A percentile compares a stretch with the other conserved stretches of the same genome.
Evolutionary conservation across 1,140 invertebrate genomes (phyloP).

Genomic region (Nomia melanderi): DNA sequence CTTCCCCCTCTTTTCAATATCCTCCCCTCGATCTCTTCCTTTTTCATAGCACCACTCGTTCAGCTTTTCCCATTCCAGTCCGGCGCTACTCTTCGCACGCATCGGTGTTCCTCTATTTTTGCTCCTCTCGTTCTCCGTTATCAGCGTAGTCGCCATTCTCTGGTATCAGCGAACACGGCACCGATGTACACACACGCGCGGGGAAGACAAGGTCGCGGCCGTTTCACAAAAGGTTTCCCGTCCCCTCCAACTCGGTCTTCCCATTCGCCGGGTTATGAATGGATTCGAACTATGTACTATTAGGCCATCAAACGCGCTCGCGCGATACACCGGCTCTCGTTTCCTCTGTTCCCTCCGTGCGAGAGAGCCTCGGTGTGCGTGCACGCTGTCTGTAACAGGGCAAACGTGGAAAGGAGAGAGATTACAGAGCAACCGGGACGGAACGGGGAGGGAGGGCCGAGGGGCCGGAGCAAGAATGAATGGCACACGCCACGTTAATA

Average conservation of each 20-base stretch:
- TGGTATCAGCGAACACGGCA: background rate
- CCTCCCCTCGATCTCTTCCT: background rate
- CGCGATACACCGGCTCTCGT: conserved; percentile 40
- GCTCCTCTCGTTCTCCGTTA: background rate
- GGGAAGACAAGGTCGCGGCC: conserved; percentile 14
- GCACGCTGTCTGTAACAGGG: conserved; percentile 34
- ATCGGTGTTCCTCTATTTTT: no score
- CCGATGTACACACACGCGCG: background rate
- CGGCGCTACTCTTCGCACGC: background rate
- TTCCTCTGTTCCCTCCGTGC: conserved; percentile 10
- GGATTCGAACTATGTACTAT: conserved; percentile 67
- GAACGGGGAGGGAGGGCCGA: conserved; percentile 36
- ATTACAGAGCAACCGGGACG: conserved; percentile 21
- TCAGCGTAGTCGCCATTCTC: background rate
- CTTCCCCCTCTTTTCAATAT: conserved; percentile 16
- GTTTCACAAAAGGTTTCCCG: conserved; percentile 47
- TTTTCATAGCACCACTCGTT: background rate
- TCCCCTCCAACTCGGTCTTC: background rate
- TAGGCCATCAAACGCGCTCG: conserved; percentile 59
- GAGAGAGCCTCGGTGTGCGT: background rate
- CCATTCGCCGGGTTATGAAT: conserved; percentile 67
- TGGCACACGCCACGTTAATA: conserved; percentile 71
- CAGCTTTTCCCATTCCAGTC: background rate
- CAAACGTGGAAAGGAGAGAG: conserved; percentile 42
- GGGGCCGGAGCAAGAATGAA: conserved; percentile 62